These are phyloP conservation scores for Pelecanus crispus DNA, from an alignment of 2,113 vertebrate species.

Conservation along the genomic window DNA sequence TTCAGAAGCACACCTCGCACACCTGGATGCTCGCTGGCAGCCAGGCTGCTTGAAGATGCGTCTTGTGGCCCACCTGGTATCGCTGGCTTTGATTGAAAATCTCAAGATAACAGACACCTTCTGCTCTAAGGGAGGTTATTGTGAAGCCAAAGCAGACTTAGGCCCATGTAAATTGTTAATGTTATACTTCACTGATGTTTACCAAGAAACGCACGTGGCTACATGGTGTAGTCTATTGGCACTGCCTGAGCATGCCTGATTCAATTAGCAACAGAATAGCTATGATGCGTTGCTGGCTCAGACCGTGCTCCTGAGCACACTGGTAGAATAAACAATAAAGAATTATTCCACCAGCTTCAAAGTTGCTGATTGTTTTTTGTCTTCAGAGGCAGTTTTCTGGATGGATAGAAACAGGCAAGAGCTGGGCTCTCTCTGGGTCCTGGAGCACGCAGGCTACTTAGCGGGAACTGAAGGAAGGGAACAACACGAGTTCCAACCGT, in stretches of 20 bases:
- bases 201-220: background rate
- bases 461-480: background rate
- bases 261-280: too few species aligned
- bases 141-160: background rate
- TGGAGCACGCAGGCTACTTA: background rate
- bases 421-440: background rate
- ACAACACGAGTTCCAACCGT: background rate
- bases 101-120: accelerated
- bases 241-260: background rate
- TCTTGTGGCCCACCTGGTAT: accelerated
- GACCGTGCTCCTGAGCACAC: background rate
- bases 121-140: background rate
- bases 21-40: accelerated
- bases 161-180: accelerated
- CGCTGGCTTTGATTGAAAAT: background rate
- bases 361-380: accelerated
- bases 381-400: background rate
- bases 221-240: background rate
- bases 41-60: too few species aligned
- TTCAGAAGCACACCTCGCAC: background rate
- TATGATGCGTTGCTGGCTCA: background rate
- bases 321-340: too few species aligned
- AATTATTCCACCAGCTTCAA: background rate
- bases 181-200: accelerated
- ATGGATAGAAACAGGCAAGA: accelerated